Conservation (phyloP, 1,140 invertebrate genomes). For the Batillaria attramentaria region DNA sequence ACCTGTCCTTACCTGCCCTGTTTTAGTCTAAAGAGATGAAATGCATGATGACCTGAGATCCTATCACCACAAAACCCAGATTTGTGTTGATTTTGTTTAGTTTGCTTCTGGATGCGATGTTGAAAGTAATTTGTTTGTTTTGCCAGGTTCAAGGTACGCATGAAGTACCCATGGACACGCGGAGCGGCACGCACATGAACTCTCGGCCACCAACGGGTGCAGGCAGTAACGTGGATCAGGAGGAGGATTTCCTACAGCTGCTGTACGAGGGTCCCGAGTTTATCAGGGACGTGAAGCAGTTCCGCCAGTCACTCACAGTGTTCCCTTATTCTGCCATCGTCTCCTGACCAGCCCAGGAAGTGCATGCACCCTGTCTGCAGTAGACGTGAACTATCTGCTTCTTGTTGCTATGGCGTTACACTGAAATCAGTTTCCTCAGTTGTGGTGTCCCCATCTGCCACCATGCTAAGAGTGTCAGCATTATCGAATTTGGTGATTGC, state of each 20-base stretch:
- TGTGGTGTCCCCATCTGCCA: too few relatives aligned
- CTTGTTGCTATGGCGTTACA: too few relatives aligned
- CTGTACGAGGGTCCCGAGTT: not conserved
- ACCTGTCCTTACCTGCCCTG: not conserved
- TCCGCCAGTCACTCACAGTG: not conserved
- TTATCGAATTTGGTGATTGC: too few relatives aligned
- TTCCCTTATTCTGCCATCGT: not conserved
- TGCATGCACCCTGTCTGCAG: too few relatives aligned
- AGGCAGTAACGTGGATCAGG: not conserved
- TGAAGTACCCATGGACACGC: not conserved
- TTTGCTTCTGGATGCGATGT: not conserved
- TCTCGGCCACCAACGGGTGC: not conserved
- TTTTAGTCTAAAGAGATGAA: not conserved
- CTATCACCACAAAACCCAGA: not conserved
- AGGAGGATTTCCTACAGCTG: not conserved
- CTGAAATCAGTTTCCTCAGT: too few relatives aligned
- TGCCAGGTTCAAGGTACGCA: not conserved
- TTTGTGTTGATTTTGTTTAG: too few relatives aligned
- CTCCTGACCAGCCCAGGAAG: too few relatives aligned
- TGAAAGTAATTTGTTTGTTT: not conserved
- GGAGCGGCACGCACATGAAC: not conserved
- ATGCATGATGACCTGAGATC: not conserved
- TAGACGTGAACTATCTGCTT: too few relatives aligned
- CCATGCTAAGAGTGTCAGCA: too few relatives aligned
- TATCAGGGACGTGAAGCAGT: not conserved